Evolutionary conservation across 92 coral and sea anemone species (phyloP), one percentile per base, ranked within the genome.

Genomic region (Porites cylindrica): DNA sequence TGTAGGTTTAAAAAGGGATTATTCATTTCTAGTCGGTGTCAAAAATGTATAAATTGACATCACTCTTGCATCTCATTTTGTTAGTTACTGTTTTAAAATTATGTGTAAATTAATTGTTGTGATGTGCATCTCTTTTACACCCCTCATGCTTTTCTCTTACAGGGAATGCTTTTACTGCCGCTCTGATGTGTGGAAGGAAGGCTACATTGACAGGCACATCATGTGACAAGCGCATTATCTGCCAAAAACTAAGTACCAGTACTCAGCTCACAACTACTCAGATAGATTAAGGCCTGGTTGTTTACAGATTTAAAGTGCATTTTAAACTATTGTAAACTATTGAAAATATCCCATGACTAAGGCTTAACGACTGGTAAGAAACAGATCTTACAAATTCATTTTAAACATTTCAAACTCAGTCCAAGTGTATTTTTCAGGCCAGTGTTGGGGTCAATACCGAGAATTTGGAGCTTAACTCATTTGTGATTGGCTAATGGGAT

Each of bases 111-210:
- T 23, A 23, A 23, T 70, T 19, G 9, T 67, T 67, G 26, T 4
- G 9, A 14, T 19, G 29, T 67, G 72, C 16, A 67, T 67, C 72
- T 67, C 12, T 24, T 17, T 67, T 67, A 67, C 51, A 10, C 26
- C 51, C 10, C 26, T 67, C 72, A 67, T 67, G 19, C 26, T 38
- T 70, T 70, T 29, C 74, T 26, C 74, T 52, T 70, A 26, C 74
- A 38, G 74, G 51, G 16, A 70, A 70, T 70, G 51, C 74, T 4
- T 70, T 70, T 70, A 24, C 38, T 24, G 74, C 74, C 51, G 23
- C 51, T 52, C 74, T 70, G 51, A 70, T 24, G 10, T 24, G 13
- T 7, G 74, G 74, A 70, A 70, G 74, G 74, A 38, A 32, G 74
- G 51, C 51, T 8, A 26, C 38, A 24, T 52, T 70, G 10, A 24